These are phyloP conservation scores for Drosophila percnosoma DNA, from an alignment of 2,888 invertebrate species.

Conservation along the genomic window DNA sequence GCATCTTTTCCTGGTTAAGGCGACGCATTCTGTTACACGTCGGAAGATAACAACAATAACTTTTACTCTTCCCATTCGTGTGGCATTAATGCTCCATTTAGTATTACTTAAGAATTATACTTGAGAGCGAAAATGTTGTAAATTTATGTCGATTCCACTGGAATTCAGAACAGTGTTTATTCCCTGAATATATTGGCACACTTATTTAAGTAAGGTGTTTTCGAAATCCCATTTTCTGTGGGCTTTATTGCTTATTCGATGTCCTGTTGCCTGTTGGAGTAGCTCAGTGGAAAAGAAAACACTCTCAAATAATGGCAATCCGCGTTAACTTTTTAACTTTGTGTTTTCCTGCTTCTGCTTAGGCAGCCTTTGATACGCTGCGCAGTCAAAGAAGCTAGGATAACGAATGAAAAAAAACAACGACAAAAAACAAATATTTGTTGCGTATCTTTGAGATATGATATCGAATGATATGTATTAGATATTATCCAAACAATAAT, in stretches of 20 bases:
- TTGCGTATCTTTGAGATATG: too few relatives aligned
- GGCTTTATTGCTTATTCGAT: conserved; percentile 25
- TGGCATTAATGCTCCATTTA: not conserved
- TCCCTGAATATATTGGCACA: not conserved
- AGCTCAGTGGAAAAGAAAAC: conserved; percentile 55
- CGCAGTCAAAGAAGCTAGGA: not conserved
- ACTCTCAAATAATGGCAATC: conserved; percentile 60
- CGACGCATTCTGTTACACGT: too few relatives aligned
- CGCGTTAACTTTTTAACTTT: conserved; percentile 42
- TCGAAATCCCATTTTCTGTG: not conserved
- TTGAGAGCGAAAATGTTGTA: not conserved
- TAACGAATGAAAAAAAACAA: not conserved
- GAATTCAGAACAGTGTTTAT: not conserved
- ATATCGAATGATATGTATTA: not conserved
- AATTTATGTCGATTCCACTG: too few relatives aligned
- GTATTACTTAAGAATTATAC: not conserved
- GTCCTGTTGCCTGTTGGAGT: conserved; percentile 1
- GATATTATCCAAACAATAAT: not conserved
- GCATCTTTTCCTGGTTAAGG: too few relatives aligned
- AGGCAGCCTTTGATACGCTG: conserved; percentile 14
- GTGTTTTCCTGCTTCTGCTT: conserved; percentile 14
- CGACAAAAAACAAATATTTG: too few relatives aligned
- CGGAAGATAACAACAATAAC: not conserved
- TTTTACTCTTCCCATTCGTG: not conserved
- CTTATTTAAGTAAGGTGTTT: not conserved